Conservation (phyloP, 2,888 invertebrate genomes). For the Pseudolycoriella hygida region DNA sequence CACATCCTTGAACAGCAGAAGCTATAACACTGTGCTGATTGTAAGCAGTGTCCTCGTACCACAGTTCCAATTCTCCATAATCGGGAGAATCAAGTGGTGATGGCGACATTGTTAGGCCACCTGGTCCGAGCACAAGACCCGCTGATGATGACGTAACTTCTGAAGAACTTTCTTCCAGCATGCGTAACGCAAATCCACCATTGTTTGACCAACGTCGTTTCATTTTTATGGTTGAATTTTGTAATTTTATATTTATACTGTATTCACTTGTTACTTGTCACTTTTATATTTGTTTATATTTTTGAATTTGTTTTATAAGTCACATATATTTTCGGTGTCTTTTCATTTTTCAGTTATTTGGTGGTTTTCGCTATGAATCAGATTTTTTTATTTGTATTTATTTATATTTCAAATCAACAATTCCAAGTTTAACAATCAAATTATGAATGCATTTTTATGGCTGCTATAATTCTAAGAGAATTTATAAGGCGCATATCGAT, state of each 20-base stretch:
- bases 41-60: constrained; percentile 43
- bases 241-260: neutral
- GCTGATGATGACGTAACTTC: constrained; percentile 63
- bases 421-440: neutral
- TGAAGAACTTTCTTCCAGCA: constrained; percentile 54
- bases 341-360: neutral
- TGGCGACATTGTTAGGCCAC: constrained; percentile 53
- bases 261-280: neutral
- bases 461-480: neutral
- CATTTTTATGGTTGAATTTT: constrained; percentile 37
- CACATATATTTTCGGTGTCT: neutral
- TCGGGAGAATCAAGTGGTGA: constrained; percentile 58
- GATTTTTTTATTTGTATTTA: neutral
- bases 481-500: neutral
- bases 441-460: neutral
- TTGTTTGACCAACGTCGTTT: constrained; percentile 64
- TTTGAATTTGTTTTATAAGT: neutral
- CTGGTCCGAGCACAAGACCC: constrained; percentile 45
- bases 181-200: constrained; percentile 46
- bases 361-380: neutral
- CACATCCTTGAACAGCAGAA: constrained; percentile 13
- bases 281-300: neutral
- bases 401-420: too few relatives aligned
- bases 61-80: constrained; percentile 63
- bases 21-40: constrained; percentile 23